phyloP scores from a whole-genome alignment of 2,797 vertebrate species.

The Malacoraja senta region DNA sequence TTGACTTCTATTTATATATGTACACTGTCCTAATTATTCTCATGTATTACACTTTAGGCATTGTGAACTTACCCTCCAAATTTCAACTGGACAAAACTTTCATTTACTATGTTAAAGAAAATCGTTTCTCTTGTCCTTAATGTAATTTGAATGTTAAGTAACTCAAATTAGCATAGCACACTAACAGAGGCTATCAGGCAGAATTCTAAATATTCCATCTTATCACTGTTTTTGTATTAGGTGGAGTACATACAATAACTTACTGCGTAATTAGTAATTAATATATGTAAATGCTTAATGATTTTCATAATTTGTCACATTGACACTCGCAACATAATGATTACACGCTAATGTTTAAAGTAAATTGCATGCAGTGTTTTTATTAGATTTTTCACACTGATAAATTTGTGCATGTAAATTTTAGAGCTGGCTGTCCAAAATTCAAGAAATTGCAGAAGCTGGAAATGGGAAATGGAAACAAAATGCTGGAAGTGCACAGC shows the following conservation, averaged over 20 bases:
- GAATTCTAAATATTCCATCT: not conserved
- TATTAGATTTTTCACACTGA: not conserved
- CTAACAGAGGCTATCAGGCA: not conserved
- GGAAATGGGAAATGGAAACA: no score
- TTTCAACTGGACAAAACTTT: not conserved
- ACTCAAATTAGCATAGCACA: not conserved
- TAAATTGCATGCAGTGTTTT: not conserved
- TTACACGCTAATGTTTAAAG: not conserved
- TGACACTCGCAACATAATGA: not conserved
- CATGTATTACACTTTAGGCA: not conserved
- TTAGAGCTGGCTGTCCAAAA: not conserved
- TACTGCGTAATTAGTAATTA: not conserved
- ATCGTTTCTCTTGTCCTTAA: not conserved
- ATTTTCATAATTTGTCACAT: not conserved
- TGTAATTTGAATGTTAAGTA: not conserved
- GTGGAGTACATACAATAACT: not conserved
- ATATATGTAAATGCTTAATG: not conserved
- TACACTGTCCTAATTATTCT: not conserved
- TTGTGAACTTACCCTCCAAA: not conserved
- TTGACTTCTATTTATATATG: not conserved
- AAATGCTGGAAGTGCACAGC: no score
- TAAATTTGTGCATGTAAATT: not conserved
- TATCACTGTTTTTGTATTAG: not conserved
- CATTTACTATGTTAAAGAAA: not conserved
- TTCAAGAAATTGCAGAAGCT: no score